phyloP scores from a whole-genome alignment of 1,140 invertebrate species.

The Maconellicoccus hirsutus region DNA sequence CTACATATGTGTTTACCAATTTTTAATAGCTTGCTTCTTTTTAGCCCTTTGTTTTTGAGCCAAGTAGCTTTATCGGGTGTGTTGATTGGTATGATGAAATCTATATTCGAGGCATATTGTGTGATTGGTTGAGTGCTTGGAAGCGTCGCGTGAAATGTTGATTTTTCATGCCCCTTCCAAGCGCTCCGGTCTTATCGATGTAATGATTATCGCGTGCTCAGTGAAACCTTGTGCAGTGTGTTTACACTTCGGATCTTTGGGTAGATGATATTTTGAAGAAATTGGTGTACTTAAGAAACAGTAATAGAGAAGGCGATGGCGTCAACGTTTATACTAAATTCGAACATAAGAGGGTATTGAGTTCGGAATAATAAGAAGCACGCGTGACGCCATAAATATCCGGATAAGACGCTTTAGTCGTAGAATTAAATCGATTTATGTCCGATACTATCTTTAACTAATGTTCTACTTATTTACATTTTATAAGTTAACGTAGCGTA shows the following conservation, averaged over 20 bases:
- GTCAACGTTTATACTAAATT: not conserved
- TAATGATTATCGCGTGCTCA: not conserved
- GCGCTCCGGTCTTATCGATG: not conserved
- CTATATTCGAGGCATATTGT: not conserved
- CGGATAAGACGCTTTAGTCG: slow-evolving; percentile 19
- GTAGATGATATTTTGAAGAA: too few relatives aligned
- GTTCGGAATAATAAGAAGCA: slow-evolving; percentile 19
- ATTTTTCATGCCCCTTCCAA: not conserved
- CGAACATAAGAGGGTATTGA: not conserved
- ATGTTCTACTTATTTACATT: slow-evolving; percentile 22
- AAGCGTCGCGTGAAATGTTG: not conserved
- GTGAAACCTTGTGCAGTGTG: too few relatives aligned
- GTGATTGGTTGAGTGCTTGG: not conserved
- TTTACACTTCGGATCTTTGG: too few relatives aligned
- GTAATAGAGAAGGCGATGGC: too few relatives aligned
- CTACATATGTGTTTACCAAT: slow-evolving; percentile 2
- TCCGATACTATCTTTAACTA: slow-evolving; percentile 20
- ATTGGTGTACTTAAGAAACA: too few relatives aligned
- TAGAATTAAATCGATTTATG: slow-evolving; percentile 22
- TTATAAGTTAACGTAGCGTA: slow-evolving; percentile 18
- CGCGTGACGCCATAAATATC: slow-evolving; percentile 21
- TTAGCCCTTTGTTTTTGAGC: not conserved
- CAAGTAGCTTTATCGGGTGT: not conserved
- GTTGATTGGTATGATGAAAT: not conserved
- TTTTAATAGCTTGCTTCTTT: not conserved